phyloP scores from a whole-genome alignment of 2,888 invertebrate genomes.

The Brachyptera risi region DNA sequence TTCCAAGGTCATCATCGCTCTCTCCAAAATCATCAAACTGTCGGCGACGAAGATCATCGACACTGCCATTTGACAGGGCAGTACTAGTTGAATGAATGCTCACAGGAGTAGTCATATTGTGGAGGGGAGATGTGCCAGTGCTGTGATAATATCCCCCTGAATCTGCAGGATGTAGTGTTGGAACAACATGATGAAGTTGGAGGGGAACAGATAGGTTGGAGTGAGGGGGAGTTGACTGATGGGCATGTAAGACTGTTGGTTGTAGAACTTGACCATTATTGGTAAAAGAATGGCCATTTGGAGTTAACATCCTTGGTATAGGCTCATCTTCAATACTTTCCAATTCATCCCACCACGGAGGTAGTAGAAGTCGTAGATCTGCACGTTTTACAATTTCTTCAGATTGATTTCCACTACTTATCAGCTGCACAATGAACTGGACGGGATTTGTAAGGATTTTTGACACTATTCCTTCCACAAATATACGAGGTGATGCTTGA shows the following conservation, averaged over 20 bases:
- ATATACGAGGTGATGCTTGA: constrained; percentile 51
- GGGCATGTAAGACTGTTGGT: constrained; percentile 25
- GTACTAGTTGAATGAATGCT: constrained; percentile 46
- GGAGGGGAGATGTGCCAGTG: constrained; percentile 57
- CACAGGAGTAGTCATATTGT: constrained; percentile 48
- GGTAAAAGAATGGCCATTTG: constrained; percentile 22
- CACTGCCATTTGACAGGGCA: constrained; percentile 60
- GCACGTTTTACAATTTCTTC: constrained; percentile 78
- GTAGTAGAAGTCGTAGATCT: constrained; percentile 82
- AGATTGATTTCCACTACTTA: constrained; percentile 48
- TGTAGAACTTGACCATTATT: constrained; percentile 23
- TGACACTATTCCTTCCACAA: constrained; percentile 78
- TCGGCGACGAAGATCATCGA: constrained; percentile 46
- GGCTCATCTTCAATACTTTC: constrained; percentile 56
- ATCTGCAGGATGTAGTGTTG: constrained; percentile 40
- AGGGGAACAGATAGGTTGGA: constrained; percentile 33
- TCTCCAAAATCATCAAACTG: constrained; percentile 75
- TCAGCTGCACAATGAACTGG: constrained; percentile 62
- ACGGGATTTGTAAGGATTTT: constrained; percentile 63
- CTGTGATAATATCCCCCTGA: constrained; percentile 50
- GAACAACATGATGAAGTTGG: constrained; percentile 44
- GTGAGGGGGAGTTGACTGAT: constrained; percentile 30
- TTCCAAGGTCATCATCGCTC: constrained; percentile 83
- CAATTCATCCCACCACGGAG: constrained; percentile 96
- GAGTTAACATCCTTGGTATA: constrained; percentile 39